phyloP scores from a whole-genome alignment of 2,888 invertebrate genomes.

The Nematopogon swammerdamellus region DNA sequence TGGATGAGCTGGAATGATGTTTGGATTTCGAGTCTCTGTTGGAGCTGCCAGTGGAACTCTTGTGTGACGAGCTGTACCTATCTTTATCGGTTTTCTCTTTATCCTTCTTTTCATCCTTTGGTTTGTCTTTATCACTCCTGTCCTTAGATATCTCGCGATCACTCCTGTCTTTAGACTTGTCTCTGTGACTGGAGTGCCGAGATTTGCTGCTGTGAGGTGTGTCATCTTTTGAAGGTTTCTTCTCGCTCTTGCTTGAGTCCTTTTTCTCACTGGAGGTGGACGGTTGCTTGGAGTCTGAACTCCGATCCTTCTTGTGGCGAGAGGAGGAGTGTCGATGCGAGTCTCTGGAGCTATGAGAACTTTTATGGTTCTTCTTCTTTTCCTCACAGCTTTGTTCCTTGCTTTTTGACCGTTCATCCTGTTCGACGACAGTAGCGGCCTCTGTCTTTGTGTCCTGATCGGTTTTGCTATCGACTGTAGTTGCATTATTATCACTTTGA shows the following conservation, averaged over 20 bases:
- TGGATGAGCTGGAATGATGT: conserved; percentile 29
- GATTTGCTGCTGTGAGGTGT: conserved; percentile 23
- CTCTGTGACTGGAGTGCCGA: conserved; percentile 28
- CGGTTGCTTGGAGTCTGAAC: conserved; percentile 32
- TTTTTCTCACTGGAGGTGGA: conserved; percentile 36
- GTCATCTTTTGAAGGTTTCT: conserved; percentile 36
- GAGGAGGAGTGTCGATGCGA: conserved; percentile 29
- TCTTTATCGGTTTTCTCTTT: conserved; percentile 40
- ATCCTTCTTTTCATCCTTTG: conserved; percentile 12
- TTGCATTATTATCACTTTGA: conserved; percentile 38
- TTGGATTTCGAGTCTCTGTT: conserved; percentile 34
- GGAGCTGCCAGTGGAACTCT: conserved; percentile 25
- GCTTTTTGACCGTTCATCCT: conserved; percentile 20
- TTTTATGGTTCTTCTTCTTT: conserved; percentile 32
- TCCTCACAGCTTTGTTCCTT: conserved; percentile 34
- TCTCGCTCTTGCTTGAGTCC: conserved; percentile 23
- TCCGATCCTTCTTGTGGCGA: conserved; percentile 34
- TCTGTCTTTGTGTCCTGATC: conserved; percentile 29
- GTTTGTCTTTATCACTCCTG: conserved; percentile 18
- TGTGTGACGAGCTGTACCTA: conserved; percentile 28
- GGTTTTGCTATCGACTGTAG: conserved; percentile 24
- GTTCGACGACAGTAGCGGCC: conserved; percentile 29
- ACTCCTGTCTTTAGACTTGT: conserved; percentile 29
- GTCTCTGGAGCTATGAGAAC: conserved; percentile 39
- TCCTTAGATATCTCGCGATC: conserved; percentile 34